Evolutionary conservation across 2,888 invertebrate genomes (phyloP), one percentile per base, ranked within the genome.

Genomic region (Drosophila niveifrons): DNA sequence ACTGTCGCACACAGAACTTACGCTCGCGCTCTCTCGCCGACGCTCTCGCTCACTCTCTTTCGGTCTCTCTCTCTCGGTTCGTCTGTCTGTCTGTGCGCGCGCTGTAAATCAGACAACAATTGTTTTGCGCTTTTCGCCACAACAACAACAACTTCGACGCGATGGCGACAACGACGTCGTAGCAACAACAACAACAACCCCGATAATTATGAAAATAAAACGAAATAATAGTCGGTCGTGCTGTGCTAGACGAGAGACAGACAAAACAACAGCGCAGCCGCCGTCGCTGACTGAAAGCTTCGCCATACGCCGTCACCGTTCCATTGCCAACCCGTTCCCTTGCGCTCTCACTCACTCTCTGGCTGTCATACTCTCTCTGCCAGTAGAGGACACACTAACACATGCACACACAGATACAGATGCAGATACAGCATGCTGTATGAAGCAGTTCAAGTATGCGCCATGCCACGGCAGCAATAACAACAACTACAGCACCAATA

Each of bases 161-260:
- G 18, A 11, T 28, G 29, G 31, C 53, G 50, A 36, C 56, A 59
- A 29, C 62, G n/a, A n/a, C n/a, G n/a, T n/a, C n/a, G n/a, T n/a
- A 63, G 23, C 29, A 31, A 39, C 59, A 66, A 36, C 57, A 63
- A 61, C 66, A 73, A 57, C 74, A 76, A 66, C 46, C 47, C 65
- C 75, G 62, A 73, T 68, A 73, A 85, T 79, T 82, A 76, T 85
- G 70, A 73, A 82, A 82, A 81, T 80, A 76, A 79, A 85, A 70
- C 80, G 58, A 74, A 57, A 62, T 66, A 52, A 62, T 66, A 52
- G 72, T 72, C 63, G 44, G 48, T 56, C 56, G 46, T 47, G 56
- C 62, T 31, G 36, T 36, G 36, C 43, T 44, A 75, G 74, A 73
- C 78, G 74, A 69, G 74, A 66, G 75, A 69, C 78, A 76, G 75